Base-by-base conservation (phyloP, 2,888 invertebrate genomes). In the Perizoma affinitatum region DNA sequence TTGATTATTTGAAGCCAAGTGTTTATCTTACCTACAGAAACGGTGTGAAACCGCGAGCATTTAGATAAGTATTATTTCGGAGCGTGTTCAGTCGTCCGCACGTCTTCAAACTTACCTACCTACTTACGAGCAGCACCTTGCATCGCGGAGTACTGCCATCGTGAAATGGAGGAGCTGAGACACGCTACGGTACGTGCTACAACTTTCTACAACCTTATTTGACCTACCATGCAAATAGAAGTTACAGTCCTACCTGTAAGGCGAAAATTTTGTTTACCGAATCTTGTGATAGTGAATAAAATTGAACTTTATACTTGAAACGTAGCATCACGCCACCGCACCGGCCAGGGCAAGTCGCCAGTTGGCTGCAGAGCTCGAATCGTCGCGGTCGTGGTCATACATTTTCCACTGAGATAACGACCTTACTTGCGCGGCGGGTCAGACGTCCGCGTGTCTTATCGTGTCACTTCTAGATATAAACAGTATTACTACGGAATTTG, bases 261-360 rank as follows among this genome's bases (percentile, higher is more conserved):
- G 22, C 22, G 22, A 51, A 51, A 47, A 59, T 35, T 64, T 66
- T 67, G 73, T 72, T 76, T 72, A 75, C 68, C 64, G 70, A 71
- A 70, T 77, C 72, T 79, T 75, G 75, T 70, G 1, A 22, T 22
- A 22, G 22, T 22, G 22, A 22, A 22, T 22, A 22, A 74, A 79
- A 77, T 72, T 90, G 90, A 90, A 90, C 90, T 90, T 89, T 90
- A 90, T 72, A 87, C 89, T 83, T 75, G 76, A 76, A 70, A 76
- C 74, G 83, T 80, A 78, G 74, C 74, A 69, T 70, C 70, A 70
- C 71, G 75, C 79, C 79, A 80, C 80, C 77, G 76, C 74, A n/a
- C n/a, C n/a, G n/a, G 22, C 74, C 79, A 86, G 87, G 90, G 91
- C 91, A 90, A 83, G 68, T 70, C 87, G 91, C 91, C 91, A 91